These are phyloP conservation scores for Pseudachorutes palmiensis DNA, from an alignment of 1,140 invertebrate species.

Conservation along the genomic window DNA sequence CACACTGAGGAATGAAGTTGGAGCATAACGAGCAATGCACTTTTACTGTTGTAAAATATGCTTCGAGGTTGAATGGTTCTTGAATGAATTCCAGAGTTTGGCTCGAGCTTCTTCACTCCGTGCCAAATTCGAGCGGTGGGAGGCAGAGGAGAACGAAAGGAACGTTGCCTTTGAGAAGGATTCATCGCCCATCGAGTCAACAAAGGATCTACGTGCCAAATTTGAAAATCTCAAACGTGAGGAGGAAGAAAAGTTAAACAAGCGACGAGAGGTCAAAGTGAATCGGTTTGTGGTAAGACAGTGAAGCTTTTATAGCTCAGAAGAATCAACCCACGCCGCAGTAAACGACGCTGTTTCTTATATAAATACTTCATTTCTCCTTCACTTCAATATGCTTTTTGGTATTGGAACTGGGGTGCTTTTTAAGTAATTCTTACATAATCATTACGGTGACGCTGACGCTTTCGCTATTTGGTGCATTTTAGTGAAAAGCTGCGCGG, in stretches of 20 bases:
- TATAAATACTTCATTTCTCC: no score
- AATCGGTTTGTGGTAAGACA: slow-evolving; percentile 76
- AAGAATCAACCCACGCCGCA: no score
- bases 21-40: no score
- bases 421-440: no score
- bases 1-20: not conserved
- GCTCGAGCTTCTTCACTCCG: slow-evolving; percentile 75
- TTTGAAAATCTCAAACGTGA: slow-evolving; percentile 58
- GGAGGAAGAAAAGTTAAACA: slow-evolving; percentile 40
- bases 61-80: not conserved
- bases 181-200: slow-evolving; percentile 56
- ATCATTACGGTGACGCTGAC: no score
- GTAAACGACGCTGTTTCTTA: no score
- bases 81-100: slow-evolving; percentile 50
- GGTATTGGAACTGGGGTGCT: no score
- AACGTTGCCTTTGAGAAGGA: slow-evolving; percentile 42
- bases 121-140: slow-evolving; percentile 86
- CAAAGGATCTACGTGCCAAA: slow-evolving; percentile 67
- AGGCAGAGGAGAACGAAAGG: slow-evolving; percentile 49
- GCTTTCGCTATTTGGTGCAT: no score
- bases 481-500: no score
- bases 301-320: no score
- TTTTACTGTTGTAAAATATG: no score
- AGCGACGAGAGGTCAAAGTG: slow-evolving; percentile 49
- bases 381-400: no score